These are phyloP conservation scores for Vultur gryphus DNA, from an alignment of 2,797 vertebrate genomes.

Conservation along the genomic window DNA sequence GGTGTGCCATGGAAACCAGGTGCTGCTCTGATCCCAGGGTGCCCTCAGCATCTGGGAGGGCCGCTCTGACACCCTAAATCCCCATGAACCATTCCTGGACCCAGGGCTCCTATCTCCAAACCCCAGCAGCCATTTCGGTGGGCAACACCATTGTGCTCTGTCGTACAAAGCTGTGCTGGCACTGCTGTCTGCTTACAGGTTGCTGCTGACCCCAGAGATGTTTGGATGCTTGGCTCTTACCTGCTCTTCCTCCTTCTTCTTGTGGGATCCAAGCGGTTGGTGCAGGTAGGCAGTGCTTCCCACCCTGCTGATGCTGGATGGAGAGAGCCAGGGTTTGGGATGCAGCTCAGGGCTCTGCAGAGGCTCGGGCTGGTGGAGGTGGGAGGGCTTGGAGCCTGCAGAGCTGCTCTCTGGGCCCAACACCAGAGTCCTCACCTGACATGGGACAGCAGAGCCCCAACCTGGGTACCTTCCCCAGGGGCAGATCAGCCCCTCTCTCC, in stretches of 20 bases:
- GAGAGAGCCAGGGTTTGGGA: not conserved
- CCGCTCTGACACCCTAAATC: not conserved
- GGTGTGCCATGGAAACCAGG: not conserved
- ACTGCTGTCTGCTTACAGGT: not conserved
- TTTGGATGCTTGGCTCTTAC: not conserved
- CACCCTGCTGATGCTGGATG: not conserved
- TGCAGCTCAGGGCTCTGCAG: not conserved
- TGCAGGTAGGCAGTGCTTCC: not conserved
- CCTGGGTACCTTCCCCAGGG: too few species aligned
- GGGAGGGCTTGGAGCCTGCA: not conserved
- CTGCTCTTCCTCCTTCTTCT: not conserved
- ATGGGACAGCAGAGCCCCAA: not conserved
- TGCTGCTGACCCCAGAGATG: not conserved
- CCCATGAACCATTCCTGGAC: rapidly evolving
- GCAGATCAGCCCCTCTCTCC: not conserved
- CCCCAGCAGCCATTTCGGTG: not conserved
- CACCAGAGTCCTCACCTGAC: not conserved
- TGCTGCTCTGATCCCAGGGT: not conserved
- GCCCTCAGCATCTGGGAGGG: not conserved
- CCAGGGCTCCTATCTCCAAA: not conserved
- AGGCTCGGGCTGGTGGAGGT: not conserved
- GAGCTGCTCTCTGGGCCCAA: not conserved
- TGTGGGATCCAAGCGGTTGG: not conserved
- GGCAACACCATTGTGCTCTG: rapidly evolving
- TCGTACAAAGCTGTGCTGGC: not conserved